phyloP scores from a whole-genome alignment of 2,113 vertebrate genomes.

The Phrynocephalus versicolor region DNA sequence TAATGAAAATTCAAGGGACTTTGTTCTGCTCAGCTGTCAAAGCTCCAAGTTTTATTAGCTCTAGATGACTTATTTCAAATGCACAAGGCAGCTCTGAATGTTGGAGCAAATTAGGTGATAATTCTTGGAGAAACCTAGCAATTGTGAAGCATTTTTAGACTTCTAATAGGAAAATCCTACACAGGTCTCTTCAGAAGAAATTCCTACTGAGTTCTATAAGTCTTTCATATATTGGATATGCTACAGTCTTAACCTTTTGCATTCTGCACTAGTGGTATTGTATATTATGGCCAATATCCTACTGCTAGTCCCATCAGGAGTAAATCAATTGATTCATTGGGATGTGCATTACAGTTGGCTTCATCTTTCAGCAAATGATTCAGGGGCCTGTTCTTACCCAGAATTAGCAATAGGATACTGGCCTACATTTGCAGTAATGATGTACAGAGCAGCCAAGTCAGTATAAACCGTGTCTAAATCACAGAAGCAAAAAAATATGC shows the following conservation, averaged over 20 bases:
- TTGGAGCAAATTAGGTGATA: slow-evolving; percentile 63
- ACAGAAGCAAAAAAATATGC: not conserved
- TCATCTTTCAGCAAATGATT: no score
- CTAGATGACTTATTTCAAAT: slow-evolving; percentile 69
- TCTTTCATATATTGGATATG: no score
- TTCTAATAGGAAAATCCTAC: not conserved
- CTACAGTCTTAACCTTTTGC: not conserved
- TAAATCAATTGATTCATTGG: no score
- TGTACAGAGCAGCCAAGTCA: not conserved
- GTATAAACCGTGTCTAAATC: not conserved
- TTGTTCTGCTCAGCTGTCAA: slow-evolving; percentile 63
- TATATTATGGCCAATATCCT: no score
- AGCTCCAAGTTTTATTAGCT: slow-evolving; percentile 62
- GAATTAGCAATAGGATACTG: no score
- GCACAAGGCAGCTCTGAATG: slow-evolving; percentile 68
- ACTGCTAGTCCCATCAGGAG: no score
- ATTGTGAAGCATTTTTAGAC: slow-evolving; percentile 31
- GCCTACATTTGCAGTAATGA: not conserved
- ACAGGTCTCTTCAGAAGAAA: not conserved
- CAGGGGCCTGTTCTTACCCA: no score
- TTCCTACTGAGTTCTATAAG: no score
- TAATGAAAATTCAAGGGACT: slow-evolving; percentile 40
- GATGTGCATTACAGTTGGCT: no score
- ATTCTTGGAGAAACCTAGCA: slow-evolving; percentile 59
- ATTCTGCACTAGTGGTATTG: not conserved